These are phyloP conservation scores for Drosophila bocqueti DNA, from an alignment of 1,140 invertebrate genomes.

Conservation along the genomic window DNA sequence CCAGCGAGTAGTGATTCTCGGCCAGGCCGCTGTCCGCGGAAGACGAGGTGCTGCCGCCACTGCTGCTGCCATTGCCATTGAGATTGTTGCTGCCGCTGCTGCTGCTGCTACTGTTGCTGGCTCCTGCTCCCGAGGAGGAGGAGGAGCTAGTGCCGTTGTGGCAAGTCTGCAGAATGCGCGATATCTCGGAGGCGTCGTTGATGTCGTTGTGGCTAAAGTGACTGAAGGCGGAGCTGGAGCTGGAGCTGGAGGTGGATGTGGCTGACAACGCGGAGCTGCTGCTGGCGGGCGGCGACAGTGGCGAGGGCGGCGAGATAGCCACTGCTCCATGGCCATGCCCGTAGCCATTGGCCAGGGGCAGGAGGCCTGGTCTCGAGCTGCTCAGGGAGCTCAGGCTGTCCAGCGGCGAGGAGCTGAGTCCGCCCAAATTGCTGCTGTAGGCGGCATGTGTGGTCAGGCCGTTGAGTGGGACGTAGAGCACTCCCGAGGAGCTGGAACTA, in stretches of 20 bases:
- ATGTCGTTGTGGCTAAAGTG: slow-evolving; percentile 81
- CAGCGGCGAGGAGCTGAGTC: slow-evolving; percentile 31
- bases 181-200: slow-evolving; percentile 84
- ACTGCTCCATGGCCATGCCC: slow-evolving; percentile 24
- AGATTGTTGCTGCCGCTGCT: slow-evolving; percentile 21
- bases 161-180: slow-evolving; percentile 82
- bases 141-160: slow-evolving; percentile 63
- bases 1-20: slow-evolving; percentile 17
- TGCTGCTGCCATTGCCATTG: slow-evolving; percentile 48
- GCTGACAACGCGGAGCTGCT: background rate
- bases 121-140: slow-evolving; percentile 13
- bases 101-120: background rate
- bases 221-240: slow-evolving; percentile 11
- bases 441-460: slow-evolving; percentile 67
- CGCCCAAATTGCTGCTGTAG: slow-evolving; percentile 66
- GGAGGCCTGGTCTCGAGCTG: slow-evolving; percentile 40
- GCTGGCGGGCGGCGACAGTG: slow-evolving; percentile 13
- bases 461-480: slow-evolving; percentile 65
- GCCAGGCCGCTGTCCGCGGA: slow-evolving; percentile 7
- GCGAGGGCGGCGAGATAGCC: slow-evolving; percentile 51
- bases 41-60: background rate
- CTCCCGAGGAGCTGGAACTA: slow-evolving; percentile 34
- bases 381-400: slow-evolving; percentile 41
- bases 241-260: background rate
- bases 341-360: slow-evolving; percentile 62